These are phyloP conservation scores for Drosophila aff. DNA, from an alignment of 1,140 invertebrate genomes.

Conservation along the genomic window DNA sequence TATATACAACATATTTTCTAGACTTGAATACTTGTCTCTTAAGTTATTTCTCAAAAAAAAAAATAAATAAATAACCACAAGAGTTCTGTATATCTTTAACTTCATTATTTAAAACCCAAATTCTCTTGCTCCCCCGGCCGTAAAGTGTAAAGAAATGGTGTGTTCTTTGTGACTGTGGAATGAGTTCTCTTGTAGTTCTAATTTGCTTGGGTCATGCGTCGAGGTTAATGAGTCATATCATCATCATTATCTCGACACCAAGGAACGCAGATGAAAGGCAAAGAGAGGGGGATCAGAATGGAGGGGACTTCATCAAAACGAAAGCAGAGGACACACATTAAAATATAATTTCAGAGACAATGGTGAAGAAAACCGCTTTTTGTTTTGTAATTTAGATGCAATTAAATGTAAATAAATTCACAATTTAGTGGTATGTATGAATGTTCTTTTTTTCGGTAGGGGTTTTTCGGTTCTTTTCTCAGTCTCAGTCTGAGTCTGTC, in stretches of 20 bases:
- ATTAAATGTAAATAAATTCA: conserved; percentile 83
- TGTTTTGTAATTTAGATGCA: conserved; percentile 79
- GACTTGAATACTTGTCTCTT: not conserved
- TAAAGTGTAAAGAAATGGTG: conserved; percentile 40
- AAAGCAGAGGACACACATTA: conserved; percentile 69
- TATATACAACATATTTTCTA: too few species aligned
- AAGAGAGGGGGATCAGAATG: not conserved
- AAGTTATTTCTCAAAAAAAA: not conserved
- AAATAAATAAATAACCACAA: not conserved
- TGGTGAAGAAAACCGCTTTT: conserved; percentile 38
- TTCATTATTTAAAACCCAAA: not conserved
- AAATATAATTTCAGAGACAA: conserved; percentile 60
- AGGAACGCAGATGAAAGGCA: conserved; percentile 25
- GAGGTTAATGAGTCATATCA: conserved; percentile 83
- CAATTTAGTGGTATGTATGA: conserved; percentile 71
- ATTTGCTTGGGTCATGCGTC: conserved; percentile 81
- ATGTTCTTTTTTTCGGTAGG: conserved; percentile 34
- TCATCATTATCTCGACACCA: conserved; percentile 72
- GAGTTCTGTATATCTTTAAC: not conserved
- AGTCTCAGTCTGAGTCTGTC: conserved; percentile 14
- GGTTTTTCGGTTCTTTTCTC: conserved; percentile 45
- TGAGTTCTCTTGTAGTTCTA: conserved; percentile 62
- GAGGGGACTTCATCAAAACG: conserved; percentile 53
- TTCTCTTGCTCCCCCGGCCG: not conserved
- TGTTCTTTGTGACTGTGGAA: conserved; percentile 25